These are phyloP conservation scores for Gallirallus australis DNA, from an alignment of 2,797 vertebrate genomes.

Conservation along the genomic window DNA sequence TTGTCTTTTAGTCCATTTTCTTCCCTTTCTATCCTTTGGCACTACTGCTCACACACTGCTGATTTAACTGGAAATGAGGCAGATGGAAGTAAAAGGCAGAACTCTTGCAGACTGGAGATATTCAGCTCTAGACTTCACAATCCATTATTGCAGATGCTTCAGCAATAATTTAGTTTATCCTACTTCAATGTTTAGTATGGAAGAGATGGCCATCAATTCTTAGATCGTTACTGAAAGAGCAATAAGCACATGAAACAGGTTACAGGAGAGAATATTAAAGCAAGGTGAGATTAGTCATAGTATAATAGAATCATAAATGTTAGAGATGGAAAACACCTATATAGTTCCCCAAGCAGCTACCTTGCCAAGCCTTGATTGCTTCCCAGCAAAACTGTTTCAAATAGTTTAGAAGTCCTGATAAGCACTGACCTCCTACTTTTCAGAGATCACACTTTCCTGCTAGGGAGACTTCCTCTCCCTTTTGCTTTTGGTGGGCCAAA, in stretches of 20 bases:
- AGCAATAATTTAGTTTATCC: conserved; percentile 42
- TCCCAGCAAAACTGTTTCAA: background rate
- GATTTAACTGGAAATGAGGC: conserved; percentile 14
- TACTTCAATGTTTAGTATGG: background rate
- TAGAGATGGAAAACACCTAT: background rate
- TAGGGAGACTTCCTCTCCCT: background rate
- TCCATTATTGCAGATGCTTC: conserved; percentile 14
- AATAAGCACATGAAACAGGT: background rate
- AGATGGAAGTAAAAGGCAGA: conserved; percentile 1
- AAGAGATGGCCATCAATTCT: background rate
- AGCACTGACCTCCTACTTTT: background rate
- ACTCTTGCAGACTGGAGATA: background rate
- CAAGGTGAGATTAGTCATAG: conserved; percentile 16
- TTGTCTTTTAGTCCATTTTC: background rate
- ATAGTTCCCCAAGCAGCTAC: background rate
- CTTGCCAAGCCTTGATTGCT: background rate
- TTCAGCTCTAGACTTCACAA: background rate
- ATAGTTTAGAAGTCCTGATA: background rate
- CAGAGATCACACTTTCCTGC: background rate
- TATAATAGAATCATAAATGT: background rate
- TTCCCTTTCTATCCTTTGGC: background rate
- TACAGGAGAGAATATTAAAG: background rate
- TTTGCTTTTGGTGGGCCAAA: background rate
- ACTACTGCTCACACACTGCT: background rate
- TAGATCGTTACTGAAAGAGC: conserved; percentile 22